These are phyloP conservation scores for Geodia barretti DNA, from an alignment of 37 sponge, comb jelly and placozoan species.

Conservation along the genomic window DNA sequence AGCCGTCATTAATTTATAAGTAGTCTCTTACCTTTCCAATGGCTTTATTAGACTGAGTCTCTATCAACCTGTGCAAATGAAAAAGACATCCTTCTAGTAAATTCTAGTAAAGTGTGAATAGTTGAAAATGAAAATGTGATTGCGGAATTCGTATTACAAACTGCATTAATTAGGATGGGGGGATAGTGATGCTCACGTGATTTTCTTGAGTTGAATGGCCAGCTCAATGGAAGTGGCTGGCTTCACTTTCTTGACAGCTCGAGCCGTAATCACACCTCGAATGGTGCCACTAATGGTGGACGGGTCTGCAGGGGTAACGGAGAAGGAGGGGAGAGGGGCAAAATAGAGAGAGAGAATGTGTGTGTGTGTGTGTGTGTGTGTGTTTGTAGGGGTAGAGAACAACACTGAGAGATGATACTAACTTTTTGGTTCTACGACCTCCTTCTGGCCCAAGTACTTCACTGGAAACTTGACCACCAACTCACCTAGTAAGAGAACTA, in stretches of 20 bases:
- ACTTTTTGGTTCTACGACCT: conserved; percentile 55
- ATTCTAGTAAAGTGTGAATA: no score
- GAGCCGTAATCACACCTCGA: conserved; percentile 45
- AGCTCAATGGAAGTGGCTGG: conserved; percentile 16
- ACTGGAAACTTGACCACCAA: conserved; percentile 52
- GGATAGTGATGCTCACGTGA: no score
- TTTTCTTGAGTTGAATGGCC: conserved; percentile 27
- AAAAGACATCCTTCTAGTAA: no score
- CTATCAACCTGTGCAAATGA: no score
- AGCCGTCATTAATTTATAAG: background rate
- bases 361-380: background rate
- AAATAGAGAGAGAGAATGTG: conserved; percentile 22
- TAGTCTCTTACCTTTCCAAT: conserved; percentile 31
- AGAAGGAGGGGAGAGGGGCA: conserved; percentile 7
- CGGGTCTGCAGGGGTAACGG: conserved; percentile 15
- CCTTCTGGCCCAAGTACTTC: conserved; percentile 60
- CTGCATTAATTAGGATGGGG: no score
- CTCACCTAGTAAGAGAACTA: no score
- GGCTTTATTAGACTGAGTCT: conserved; percentile 20
- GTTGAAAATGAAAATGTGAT: no score
- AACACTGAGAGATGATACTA: background rate
- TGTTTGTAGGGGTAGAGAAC: background rate
- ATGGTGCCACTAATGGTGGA: conserved; percentile 52
- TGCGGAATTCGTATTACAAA: no score
- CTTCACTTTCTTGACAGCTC: conserved; percentile 50